phyloP scores from a whole-genome alignment of 35 echinoderm and acorn worm genomes.

The Heliocidaris erythrogramma region DNA sequence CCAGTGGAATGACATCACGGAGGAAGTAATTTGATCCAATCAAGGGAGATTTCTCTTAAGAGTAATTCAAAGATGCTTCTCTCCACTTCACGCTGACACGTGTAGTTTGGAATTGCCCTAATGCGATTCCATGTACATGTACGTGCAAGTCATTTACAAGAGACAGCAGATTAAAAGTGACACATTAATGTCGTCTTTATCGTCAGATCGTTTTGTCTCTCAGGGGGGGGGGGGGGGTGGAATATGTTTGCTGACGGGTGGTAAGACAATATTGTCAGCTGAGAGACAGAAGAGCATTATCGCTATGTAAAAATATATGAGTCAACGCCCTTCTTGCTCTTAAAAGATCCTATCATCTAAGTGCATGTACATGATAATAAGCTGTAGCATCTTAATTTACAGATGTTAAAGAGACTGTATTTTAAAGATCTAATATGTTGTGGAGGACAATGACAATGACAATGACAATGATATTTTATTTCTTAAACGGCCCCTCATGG shows the following conservation, averaged over 20 bases:
- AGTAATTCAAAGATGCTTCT: neutral
- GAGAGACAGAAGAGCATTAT: neutral
- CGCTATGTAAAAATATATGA: too few relatives aligned
- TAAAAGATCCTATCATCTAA: too few relatives aligned
- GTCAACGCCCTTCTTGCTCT: too few relatives aligned
- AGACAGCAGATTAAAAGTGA: neutral
- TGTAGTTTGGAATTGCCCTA: neutral
- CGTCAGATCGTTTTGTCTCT: neutral
- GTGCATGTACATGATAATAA: too few relatives aligned
- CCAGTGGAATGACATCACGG: neutral
- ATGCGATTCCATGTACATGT: neutral
- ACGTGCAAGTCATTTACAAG: constrained; percentile 10
- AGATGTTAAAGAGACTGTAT: too few relatives aligned
- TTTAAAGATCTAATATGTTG: too few relatives aligned
- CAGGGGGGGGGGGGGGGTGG: neutral
- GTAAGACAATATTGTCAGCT: neutral
- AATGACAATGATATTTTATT: too few relatives aligned
- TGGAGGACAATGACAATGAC: too few relatives aligned
- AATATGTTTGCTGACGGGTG: neutral
- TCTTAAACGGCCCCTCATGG: too few relatives aligned
- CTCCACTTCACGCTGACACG: neutral
- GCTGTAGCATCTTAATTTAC: too few relatives aligned
- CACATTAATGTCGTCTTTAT: neutral
- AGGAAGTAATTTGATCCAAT: neutral
- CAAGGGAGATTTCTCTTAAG: neutral